Conservation (phyloP, 2,888 invertebrate species). For the Cosmia trapezina region DNA sequence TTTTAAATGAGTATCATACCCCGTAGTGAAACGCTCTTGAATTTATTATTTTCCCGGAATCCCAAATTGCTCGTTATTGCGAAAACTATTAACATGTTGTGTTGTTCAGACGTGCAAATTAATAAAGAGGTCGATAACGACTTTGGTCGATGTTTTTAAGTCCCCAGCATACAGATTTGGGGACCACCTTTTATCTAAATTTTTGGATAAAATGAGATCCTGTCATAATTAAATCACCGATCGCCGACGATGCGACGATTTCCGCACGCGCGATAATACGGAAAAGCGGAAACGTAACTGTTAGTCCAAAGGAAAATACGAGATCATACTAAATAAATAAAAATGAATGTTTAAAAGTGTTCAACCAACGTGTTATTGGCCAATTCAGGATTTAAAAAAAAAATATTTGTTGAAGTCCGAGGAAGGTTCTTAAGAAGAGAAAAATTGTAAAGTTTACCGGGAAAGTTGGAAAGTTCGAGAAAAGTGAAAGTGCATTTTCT, state of each 20-base stretch:
- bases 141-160: not conserved
- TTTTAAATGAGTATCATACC: conserved; percentile 22
- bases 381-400: too few species aligned
- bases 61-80: conserved; percentile 38
- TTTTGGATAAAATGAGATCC: too few species aligned
- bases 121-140: conserved; percentile 9
- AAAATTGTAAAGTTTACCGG: too few species aligned
- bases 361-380: too few species aligned
- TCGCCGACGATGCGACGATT: conserved; percentile 2
- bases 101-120: conserved; percentile 33
- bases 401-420: too few species aligned
- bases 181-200: too few species aligned
- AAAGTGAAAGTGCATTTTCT: too few species aligned
- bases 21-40: conserved; percentile 26
- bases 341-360: too few species aligned
- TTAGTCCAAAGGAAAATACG: conserved; percentile 8
- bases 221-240: conserved; percentile 36
- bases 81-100: conserved; percentile 43
- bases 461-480: too few species aligned
- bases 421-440: too few species aligned
- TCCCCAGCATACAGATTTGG: too few species aligned
- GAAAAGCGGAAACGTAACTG: conserved; percentile 25
- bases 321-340: too few species aligned
- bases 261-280: conserved; percentile 14
- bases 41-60: conserved; percentile 18